Conservation (phyloP, 2,888 invertebrate genomes). For the Eilema sororculum region DNA sequence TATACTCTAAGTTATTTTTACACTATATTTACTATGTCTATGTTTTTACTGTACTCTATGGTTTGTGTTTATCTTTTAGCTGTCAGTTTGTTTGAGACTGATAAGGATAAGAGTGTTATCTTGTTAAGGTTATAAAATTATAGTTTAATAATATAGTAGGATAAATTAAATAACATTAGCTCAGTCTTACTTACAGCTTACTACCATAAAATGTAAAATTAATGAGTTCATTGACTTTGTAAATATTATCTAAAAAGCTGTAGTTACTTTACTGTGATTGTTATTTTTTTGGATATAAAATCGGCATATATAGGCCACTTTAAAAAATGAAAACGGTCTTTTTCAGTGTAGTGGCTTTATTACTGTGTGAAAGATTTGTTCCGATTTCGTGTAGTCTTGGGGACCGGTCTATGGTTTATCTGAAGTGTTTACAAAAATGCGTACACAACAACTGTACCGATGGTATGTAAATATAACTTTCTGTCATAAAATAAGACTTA, state of each 20-base stretch:
- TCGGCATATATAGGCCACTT: background rate
- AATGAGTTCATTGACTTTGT: background rate
- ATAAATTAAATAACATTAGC: background rate
- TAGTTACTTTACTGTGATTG: background rate
- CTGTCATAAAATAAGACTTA: background rate
- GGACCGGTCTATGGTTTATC: conserved; percentile 86
- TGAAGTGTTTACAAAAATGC: conserved; percentile 84
- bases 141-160: background rate
- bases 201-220: background rate
- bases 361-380: conserved; percentile 44
- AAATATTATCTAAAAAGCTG: background rate
- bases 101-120: too few species aligned
- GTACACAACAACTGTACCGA: conserved; percentile 78
- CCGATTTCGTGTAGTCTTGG: conserved; percentile 72
- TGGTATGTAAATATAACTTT: conserved; percentile 72
- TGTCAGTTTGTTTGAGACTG: too few species aligned
- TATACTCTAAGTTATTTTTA: too few species aligned
- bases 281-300: background rate
- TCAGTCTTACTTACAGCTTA: background rate
- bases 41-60: too few species aligned
- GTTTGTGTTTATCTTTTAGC: too few species aligned
- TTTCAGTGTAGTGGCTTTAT: conserved; percentile 19
- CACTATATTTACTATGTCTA: too few species aligned
- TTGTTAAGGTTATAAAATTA: too few species aligned
- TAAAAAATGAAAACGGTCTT: conserved; percentile 29